Conservation (phyloP, 2,888 invertebrate species). For the Priocnemis perturbator region DNA sequence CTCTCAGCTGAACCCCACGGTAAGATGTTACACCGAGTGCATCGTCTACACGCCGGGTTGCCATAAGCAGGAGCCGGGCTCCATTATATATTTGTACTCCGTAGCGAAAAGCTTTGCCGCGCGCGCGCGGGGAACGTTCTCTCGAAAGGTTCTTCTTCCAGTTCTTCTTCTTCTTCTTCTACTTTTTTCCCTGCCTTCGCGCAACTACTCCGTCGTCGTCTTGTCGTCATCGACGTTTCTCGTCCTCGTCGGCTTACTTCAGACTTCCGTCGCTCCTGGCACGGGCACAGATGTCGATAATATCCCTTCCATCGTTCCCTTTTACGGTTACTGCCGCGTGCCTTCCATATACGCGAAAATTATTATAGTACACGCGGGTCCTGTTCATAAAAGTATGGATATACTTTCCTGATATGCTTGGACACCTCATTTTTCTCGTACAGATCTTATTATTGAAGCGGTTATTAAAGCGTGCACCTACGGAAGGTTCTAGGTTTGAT, state of each 20-base stretch:
- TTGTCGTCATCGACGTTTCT: not conserved
- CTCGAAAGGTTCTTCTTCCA: constrained; percentile 5
- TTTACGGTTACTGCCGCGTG: constrained; percentile 72
- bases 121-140: not conserved
- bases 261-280: not conserved
- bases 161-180: too few species aligned
- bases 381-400: constrained; percentile 4
- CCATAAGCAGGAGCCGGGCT: constrained; percentile 47
- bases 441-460: too few species aligned
- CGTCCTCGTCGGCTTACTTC: too few species aligned
- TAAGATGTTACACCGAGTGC: constrained; percentile 20
- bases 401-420: constrained; percentile 44
- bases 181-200: constrained; percentile 31
- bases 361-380: too few species aligned
- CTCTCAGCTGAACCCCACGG: constrained; percentile 16
- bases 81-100: constrained; percentile 53
- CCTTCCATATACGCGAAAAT: constrained; percentile 20
- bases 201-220: not conserved
- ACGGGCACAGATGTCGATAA: constrained; percentile 68
- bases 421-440: constrained; percentile 5
- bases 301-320: constrained; percentile 71
- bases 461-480: too few species aligned
- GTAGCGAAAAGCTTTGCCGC: constrained; percentile 24
- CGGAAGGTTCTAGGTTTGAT: too few species aligned
- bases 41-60: constrained; percentile 16